Conservation (phyloP, 2,888 invertebrate species). For the Morpho helenor region DNA sequence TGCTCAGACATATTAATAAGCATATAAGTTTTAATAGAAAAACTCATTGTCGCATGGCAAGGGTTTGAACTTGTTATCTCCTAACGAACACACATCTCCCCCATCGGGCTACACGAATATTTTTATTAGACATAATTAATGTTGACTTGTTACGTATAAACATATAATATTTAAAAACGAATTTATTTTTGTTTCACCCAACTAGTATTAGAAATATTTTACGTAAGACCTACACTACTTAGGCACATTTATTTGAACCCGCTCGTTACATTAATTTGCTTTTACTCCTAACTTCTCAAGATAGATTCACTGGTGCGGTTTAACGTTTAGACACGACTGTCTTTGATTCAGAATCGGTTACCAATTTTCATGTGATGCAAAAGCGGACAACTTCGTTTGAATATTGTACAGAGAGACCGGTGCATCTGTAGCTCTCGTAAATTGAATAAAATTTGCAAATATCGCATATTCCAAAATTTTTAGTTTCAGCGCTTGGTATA, state of each 20-base stretch:
- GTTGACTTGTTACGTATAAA: no score
- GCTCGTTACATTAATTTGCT: background rate
- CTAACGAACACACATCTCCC: no score
- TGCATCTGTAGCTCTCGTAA: slow-evolving; percentile 1
- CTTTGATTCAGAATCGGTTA: slow-evolving; percentile 1
- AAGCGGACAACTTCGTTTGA: slow-evolving; percentile 1
- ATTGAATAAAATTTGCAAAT: background rate
- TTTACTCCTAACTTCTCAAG: background rate
- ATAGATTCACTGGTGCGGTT: background rate
- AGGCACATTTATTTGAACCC: background rate
- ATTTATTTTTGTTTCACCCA: no score
- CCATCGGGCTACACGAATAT: no score
- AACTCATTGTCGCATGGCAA: no score
- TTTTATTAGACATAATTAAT: no score
- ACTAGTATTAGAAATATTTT: no score
- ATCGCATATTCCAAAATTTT: background rate
- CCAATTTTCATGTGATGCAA: slow-evolving; percentile 2
- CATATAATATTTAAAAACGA: no score
- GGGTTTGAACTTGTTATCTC: no score
- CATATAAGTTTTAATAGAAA: no score
- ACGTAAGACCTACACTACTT: no score
- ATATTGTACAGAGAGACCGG: background rate
- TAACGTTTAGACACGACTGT: background rate
- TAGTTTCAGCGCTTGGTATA: background rate
- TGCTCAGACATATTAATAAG: no score